Base-by-base conservation (phyloP, 2,797 vertebrate genomes). In the Craterocephalus amniculus region DNA sequence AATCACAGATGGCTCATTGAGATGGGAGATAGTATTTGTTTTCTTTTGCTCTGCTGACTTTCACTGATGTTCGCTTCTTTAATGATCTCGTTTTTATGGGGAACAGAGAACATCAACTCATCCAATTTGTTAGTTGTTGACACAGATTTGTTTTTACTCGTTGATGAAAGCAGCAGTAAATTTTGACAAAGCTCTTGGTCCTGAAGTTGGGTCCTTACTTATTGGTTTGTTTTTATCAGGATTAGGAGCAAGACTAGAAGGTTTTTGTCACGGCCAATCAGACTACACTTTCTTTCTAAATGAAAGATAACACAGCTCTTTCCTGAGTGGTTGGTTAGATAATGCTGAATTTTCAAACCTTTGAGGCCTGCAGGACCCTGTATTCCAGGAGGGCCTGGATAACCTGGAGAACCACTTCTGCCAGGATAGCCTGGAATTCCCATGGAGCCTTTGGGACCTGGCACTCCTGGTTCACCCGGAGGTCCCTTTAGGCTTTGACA, bases 381-480 rank as follows among this genome's bases (percentile, higher is more conserved):
- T 65, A 89, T 56, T 55, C 95, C 95, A 20, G 90, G 88, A 43
- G 89, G 80, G 32, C 95, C 95, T 32, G 88, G 89, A 73, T 95
- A 95, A 57, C 95, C 95, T 0, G 87, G 84, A 56, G 87, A 49
- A 1, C 94, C 94, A 32, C 72, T 86, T 14, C 89, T 91, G 38
- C 94, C 94, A 11, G 93, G 92, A 73, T 95, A 94, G 22, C 94
- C 95, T 14, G 83, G 81, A 13, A 71, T 65, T 36, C 95, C 95
- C 62, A 70, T 83, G 18, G 93, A 88, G 52, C 95, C 95, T 88
- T 93, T 92, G 18, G 81, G 74, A 52, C 95, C 95, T 7, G 88
- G 90, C 58, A 82, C 49, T 78, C 95, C 95, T 11, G 88, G 89
- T 26, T 87, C 63, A 7, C 95, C 95, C 0, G 92, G 92, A 14